phyloP scores from a whole-genome alignment of 2,888 invertebrate species.

The Lasioglossum vierecki region DNA sequence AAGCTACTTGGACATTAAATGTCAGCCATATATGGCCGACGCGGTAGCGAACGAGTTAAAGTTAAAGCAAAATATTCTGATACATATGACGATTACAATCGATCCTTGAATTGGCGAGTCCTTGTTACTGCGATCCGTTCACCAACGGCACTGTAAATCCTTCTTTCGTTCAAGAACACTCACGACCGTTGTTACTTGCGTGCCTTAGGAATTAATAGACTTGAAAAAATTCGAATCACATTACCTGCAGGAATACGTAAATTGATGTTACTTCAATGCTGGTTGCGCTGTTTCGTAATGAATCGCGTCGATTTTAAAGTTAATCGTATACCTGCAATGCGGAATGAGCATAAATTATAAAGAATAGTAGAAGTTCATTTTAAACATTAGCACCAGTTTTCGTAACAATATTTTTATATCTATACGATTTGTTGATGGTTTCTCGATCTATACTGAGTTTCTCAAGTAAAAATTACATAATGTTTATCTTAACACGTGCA shows the following conservation, averaged over 20 bases:
- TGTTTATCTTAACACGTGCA: no score
- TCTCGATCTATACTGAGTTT: no score
- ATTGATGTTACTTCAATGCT: background rate
- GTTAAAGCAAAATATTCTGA: background rate
- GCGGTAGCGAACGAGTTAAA: background rate
- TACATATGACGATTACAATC: conserved; percentile 9
- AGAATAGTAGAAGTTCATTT: no score
- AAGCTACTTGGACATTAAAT: no score
- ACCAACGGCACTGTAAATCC: conserved; percentile 34
- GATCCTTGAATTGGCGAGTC: conserved; percentile 35
- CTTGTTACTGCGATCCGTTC: conserved; percentile 44
- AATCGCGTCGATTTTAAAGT: background rate
- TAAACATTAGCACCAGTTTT: no score
- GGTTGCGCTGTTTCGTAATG: background rate
- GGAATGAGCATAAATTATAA: no score
- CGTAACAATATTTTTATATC: no score
- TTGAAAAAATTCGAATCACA: background rate
- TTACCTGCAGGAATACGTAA: conserved; percentile 16
- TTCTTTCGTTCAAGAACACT: conserved; percentile 37
- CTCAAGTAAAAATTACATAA: no score
- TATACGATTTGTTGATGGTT: no score
- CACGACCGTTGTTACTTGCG: conserved; percentile 14
- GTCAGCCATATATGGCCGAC: background rate
- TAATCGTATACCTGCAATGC: background rate
- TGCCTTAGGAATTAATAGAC: background rate